Conservation (phyloP, 2,113 vertebrate species). For the Indicator maculatus region DNA sequence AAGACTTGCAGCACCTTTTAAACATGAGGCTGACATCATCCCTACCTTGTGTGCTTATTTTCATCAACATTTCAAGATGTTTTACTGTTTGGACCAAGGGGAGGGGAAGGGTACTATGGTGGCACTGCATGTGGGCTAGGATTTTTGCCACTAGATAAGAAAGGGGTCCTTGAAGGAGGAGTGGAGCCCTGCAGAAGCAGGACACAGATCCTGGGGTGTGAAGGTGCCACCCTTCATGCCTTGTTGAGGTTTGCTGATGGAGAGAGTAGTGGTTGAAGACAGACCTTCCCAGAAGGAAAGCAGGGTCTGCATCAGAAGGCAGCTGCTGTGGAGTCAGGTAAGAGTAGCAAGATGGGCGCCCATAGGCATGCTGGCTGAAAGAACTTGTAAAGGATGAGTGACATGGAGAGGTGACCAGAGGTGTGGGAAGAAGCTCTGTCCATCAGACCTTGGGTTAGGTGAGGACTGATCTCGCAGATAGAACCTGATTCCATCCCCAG, state of each 20-base stretch:
- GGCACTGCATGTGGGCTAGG: too few species aligned
- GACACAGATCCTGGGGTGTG: too few species aligned
- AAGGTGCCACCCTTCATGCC: neutral
- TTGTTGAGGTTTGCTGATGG: neutral
- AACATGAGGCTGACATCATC: too few species aligned
- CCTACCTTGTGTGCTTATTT: too few species aligned
- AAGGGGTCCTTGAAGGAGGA: too few species aligned
- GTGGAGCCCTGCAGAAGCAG: too few species aligned
- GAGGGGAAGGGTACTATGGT: too few species aligned
- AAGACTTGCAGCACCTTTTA: too few species aligned
- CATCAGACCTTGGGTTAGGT: neutral
- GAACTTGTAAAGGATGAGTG: neutral
- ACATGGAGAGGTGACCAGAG: neutral
- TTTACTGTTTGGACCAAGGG: too few species aligned
- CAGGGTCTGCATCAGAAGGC: neutral
- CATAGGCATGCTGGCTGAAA: neutral
- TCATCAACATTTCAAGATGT: too few species aligned
- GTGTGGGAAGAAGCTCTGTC: neutral
- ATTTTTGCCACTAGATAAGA: too few species aligned
- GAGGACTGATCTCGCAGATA: fast-evolving
- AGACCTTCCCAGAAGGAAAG: neutral
- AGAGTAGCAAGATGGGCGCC: too few species aligned
- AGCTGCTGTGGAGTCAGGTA: neutral
- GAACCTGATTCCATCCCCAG: neutral
- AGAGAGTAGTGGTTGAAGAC: neutral